Evolutionary conservation across 2,888 invertebrate species (phyloP).

Genomic region (Biston betularia): DNA sequence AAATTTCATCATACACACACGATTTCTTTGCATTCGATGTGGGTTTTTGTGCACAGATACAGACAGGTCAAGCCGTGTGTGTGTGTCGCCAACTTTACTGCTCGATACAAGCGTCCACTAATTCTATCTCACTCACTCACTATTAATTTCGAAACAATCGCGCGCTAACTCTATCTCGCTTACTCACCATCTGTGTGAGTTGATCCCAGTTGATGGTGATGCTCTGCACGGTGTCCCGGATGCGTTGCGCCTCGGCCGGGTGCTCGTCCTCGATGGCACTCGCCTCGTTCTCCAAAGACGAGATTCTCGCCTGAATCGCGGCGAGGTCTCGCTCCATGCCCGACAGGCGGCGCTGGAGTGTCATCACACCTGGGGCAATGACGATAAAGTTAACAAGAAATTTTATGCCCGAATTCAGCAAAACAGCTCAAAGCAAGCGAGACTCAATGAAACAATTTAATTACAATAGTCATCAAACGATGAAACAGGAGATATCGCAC

Average conservation of each 20-base stretch:
- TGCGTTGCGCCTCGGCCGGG: constrained; percentile 96
- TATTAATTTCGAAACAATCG: too few species aligned
- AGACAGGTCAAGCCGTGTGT: too few species aligned
- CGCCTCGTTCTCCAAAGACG: constrained; percentile 97
- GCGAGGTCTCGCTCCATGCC: constrained; percentile 99
- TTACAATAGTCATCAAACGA: too few species aligned
- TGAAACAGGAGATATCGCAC: too few species aligned
- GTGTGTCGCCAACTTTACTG: too few species aligned
- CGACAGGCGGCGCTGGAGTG: constrained; percentile 96
- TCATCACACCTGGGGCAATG: constrained; percentile 92
- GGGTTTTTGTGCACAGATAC: too few species aligned
- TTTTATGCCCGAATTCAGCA: too few species aligned
- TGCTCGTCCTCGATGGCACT: constrained; percentile 96
- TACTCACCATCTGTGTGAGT: constrained; percentile 94
- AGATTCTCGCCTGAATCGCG: constrained; percentile 98
- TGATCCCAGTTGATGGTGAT: constrained; percentile 98
- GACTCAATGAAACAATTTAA: too few species aligned
- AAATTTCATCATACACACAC: background rate
- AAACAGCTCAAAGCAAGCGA: too few species aligned
- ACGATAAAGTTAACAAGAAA: background rate
- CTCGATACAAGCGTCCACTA: too few species aligned
- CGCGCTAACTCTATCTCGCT: background rate
- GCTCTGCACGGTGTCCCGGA: constrained; percentile 95
- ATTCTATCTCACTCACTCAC: background rate
- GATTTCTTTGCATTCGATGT: too few species aligned